phyloP scores from a whole-genome alignment of 2,888 invertebrate genomes.

The Tineola bisselliella region DNA sequence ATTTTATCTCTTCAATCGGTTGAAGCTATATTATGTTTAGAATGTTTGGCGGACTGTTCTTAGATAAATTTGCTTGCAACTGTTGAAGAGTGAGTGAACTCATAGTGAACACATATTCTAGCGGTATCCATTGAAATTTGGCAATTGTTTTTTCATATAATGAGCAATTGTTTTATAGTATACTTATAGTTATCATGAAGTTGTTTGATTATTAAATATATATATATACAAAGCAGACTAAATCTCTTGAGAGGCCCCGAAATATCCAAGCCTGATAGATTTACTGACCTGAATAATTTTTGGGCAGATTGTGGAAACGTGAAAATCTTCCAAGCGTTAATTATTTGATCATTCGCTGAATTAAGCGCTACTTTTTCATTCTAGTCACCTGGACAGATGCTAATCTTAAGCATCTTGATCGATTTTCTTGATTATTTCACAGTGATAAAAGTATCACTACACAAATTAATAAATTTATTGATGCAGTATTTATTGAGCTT shows the following conservation, averaged over 20 bases:
- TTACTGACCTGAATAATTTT: conserved; percentile 22
- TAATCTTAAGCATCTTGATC: not conserved
- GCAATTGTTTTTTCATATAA: too few relatives aligned
- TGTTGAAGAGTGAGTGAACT: not conserved
- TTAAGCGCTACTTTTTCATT: conserved; percentile 15
- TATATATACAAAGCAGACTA: not conserved
- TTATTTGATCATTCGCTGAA: conserved; percentile 19
- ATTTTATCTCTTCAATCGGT: conserved; percentile 41
- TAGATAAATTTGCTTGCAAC: not conserved
- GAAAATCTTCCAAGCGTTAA: conserved; percentile 18
- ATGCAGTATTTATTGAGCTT: too few relatives aligned
- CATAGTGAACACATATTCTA: not conserved
- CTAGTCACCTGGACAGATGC: not conserved
- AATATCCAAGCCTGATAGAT: conserved; percentile 17
- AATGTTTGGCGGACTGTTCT: not conserved
- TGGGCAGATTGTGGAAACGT: conserved; percentile 19
- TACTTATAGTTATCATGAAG: too few relatives aligned
- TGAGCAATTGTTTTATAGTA: too few relatives aligned
- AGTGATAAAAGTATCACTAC: too few relatives aligned
- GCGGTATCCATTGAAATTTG: not conserved
- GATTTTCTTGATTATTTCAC: not conserved
- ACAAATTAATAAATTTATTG: too few relatives aligned
- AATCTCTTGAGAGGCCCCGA: conserved; percentile 8
- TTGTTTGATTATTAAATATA: too few relatives aligned
- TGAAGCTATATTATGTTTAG: conserved; percentile 36